These are phyloP conservation scores for Cephus spinipes DNA, from an alignment of 2,888 invertebrate species.

Conservation along the genomic window DNA sequence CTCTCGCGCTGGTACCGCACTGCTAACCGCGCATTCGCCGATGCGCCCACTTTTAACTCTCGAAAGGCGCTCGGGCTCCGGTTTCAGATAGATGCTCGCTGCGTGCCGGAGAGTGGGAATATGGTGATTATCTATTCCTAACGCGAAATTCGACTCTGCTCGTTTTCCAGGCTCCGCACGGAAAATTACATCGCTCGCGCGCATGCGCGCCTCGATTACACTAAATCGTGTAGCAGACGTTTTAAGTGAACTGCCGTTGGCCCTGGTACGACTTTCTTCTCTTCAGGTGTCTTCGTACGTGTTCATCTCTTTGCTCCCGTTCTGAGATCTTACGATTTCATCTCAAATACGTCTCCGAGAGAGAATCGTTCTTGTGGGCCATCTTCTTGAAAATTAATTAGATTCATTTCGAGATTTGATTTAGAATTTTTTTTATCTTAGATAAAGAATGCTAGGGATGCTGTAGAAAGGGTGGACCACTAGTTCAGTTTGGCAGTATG, in stretches of 20 bases:
- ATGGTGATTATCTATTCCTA: constrained; percentile 4
- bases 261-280: not conserved
- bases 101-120: not conserved
- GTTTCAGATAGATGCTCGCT: constrained; percentile 4
- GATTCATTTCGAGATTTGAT: not conserved
- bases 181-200: constrained; percentile 3
- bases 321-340: not conserved
- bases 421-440: too few relatives aligned
- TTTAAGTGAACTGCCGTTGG: not conserved
- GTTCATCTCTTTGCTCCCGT: not conserved
- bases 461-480: not conserved
- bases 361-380: not conserved
- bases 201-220: not conserved
- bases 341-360: not conserved
- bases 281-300: not conserved
- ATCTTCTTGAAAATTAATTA: not conserved
- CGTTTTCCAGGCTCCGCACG: not conserved
- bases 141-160: constrained; percentile 5
- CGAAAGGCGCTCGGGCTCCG: constrained; percentile 1
- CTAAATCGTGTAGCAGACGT: not conserved
- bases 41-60: not conserved
- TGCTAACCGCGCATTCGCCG: not conserved
- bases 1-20: not conserved
- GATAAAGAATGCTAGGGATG: too few relatives aligned
- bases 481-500: not conserved